Base-by-base conservation (phyloP, 1,140 invertebrate species). In the Heliothis virescens region DNA sequence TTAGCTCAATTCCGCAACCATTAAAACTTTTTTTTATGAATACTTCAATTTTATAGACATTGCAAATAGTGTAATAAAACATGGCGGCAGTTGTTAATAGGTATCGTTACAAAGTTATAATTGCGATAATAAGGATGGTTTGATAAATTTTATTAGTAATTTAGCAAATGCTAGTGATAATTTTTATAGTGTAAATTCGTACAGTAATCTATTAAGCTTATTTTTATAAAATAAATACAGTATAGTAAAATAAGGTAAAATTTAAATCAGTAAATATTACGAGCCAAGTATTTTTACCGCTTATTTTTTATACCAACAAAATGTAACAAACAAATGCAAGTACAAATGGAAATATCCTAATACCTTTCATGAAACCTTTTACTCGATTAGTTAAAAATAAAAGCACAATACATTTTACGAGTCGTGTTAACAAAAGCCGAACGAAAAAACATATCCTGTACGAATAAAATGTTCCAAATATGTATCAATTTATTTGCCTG, bases 1-100 rank as follows among this genome's bases (percentile, higher is more conserved):
- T 67, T 62, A 18, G 10, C 47, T 13, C 15, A 12, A 18, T 50
- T 50, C 71, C 16, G 34, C 60, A 41, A 15, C n/a, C n/a, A 74
- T 74, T 74, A 26, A 55, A 73, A 62, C 72, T 50, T 62, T 75
- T n/a, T 41, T 75, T 75, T 26, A 75, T 75, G 41, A 73, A 41
- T 75, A 74, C 15, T 75, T 50, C 11, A 75, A 29, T 62, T 75
- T 75, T 75, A 75, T 62, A 29, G 57, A 26, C 47, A 75, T 75
- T 48, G 47, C 57, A 50, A 75, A 48, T 41, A 15, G 55, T 75
- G 50, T 21, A 50, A 74, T 74, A 59, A 74, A 74, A 59, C 13
- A 74, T 29, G 21, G 50, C 55, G 13, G 26, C 50, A 62, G 29
- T 59, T 41, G 11, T 73, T 73, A 16, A 47, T 10, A 60, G 53